A percentile compares a stretch with the other conserved stretches of the same genome.
These are phyloP conservation scores for Holotrichia oblita DNA, from an alignment of 1,140 invertebrate genomes.

Conservation along the genomic window DNA sequence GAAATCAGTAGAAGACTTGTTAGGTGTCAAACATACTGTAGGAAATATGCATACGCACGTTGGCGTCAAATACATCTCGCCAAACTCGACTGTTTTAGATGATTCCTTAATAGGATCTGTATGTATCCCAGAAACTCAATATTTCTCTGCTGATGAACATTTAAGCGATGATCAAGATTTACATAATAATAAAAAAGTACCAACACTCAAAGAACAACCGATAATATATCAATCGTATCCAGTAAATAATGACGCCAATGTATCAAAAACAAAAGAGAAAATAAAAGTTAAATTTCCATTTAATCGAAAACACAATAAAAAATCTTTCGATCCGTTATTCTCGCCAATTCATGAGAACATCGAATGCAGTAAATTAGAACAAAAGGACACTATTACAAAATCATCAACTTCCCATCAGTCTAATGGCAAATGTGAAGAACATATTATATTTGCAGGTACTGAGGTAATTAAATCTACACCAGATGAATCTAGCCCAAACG, in stretches of 20 bases:
- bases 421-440: neutral
- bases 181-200: neutral
- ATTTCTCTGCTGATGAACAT: neutral
- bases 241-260: neutral
- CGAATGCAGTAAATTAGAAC: neutral
- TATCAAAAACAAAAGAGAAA: neutral
- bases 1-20: neutral
- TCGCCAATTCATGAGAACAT: neutral
- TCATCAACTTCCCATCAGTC: neutral
- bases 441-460: neutral
- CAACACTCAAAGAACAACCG: neutral
- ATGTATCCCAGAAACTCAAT: neutral
- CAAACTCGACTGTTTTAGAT: neutral
- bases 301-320: neutral
- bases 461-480: neutral
- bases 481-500: neutral
- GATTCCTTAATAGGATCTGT: neutral
- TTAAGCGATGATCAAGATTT: neutral
- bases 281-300: conserved; percentile 7
- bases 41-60: neutral
- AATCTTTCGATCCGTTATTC: neutral
- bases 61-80: neutral
- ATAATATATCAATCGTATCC: neutral
- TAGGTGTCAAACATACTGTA: neutral
- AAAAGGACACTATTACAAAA: neutral